Evolutionary conservation across 2,888 invertebrate genomes (phyloP).

Genomic region (Ornithoptera alexandrae): DNA sequence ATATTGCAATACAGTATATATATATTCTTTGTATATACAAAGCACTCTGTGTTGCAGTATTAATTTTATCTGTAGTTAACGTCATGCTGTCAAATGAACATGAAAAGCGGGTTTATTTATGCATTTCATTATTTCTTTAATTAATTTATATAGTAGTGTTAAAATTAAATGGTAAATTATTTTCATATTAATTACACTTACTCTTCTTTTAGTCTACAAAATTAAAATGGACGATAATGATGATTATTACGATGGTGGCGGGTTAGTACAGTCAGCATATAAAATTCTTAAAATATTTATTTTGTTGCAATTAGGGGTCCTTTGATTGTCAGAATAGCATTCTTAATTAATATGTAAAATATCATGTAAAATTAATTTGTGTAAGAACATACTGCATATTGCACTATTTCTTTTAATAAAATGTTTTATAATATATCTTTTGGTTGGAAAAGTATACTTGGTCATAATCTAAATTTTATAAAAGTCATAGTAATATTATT

Average conservation of each 20-base stretch:
- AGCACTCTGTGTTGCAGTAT: no score
- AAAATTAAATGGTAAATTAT: slow-evolving; percentile 53
- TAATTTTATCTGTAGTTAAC: slow-evolving; percentile 2
- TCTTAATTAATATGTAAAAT: background rate
- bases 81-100: slow-evolving; percentile 12
- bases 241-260: slow-evolving; percentile 74
- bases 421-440: no score
- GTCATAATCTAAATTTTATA: no score
- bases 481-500: no score
- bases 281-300: slow-evolving; percentile 28
- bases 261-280: slow-evolving; percentile 64
- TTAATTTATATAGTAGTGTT: slow-evolving; percentile 31
- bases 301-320: background rate
- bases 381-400: no score
- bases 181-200: slow-evolving; percentile 37
- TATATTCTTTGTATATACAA: no score
- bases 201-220: slow-evolving; percentile 29
- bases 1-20: no score
- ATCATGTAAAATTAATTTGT: no score
- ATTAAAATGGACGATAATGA: slow-evolving; percentile 67
- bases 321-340: background rate
- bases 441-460: no score
- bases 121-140: slow-evolving; percentile 26
- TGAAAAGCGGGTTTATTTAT: slow-evolving; percentile 30
- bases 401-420: no score